Percentiles rank a stretch among this genome's conserved stretches.
Conservation (phyloP, 2,113 vertebrate species). For the Eulemur rufifrons region DNA sequence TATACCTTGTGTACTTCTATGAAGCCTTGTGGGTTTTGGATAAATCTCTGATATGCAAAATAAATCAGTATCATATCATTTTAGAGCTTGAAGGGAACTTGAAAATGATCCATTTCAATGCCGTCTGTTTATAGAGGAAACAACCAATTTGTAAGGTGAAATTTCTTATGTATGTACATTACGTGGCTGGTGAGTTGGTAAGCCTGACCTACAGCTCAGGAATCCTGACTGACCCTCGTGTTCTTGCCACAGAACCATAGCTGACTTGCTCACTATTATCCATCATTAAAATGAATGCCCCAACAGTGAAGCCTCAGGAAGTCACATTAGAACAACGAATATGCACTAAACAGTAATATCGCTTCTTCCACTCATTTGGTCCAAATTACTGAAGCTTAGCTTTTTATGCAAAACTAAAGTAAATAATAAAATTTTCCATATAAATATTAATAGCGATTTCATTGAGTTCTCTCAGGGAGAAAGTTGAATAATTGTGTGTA, state of each 20-base stretch:
- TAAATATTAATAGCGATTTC: slow-evolving; percentile 34
- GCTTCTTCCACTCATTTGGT: not conserved
- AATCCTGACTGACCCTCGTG: not conserved
- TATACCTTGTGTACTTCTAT: not conserved
- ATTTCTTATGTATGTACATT: not conserved
- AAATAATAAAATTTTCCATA: not conserved
- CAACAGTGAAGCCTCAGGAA: not conserved
- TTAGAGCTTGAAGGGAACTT: not conserved
- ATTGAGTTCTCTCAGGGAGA: slow-evolving; percentile 18
- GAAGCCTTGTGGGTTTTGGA: not conserved
- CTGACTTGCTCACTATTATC: not conserved
- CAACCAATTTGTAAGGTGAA: not conserved
- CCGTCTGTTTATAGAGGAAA: not conserved
- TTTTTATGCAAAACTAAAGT: slow-evolving; percentile 35
- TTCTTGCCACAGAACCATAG: not conserved
- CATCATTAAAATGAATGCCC: not conserved
- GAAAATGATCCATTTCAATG: not conserved
- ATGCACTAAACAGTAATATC: not conserved
- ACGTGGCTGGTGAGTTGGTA: not conserved
- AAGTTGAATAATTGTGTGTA: not conserved
- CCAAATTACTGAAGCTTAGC: slow-evolving; percentile 32
- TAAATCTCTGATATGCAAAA: not conserved
- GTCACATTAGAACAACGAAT: not conserved
- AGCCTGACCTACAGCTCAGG: not conserved
- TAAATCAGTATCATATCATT: not conserved